These are phyloP conservation scores for Chironomus tentans DNA, from an alignment of 2,888 invertebrate genomes.

Conservation along the genomic window DNA sequence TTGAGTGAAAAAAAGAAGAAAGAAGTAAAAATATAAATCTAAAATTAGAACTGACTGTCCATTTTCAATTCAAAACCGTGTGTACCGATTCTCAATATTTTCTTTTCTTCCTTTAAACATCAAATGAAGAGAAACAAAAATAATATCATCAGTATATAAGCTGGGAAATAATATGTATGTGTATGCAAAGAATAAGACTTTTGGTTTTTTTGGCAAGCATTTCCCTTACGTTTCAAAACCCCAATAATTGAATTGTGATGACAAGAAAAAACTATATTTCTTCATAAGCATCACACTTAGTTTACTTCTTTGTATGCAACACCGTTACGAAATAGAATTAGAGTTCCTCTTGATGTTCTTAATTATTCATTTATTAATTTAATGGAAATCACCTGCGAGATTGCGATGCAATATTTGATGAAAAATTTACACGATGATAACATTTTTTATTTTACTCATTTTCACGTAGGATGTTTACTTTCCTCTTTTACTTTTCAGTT, in stretches of 20 bases:
- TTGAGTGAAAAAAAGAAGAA: not conserved
- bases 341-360: no score
- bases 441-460: not conserved
- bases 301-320: no score
- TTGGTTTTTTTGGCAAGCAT: no score
- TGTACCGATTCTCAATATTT: constrained; percentile 23
- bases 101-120: not conserved
- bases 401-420: not conserved
- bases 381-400: constrained; percentile 17
- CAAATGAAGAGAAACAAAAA: not conserved
- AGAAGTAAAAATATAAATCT: constrained; percentile 21
- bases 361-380: not conserved
- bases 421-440: not conserved
- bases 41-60: constrained; percentile 12
- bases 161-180: not conserved
- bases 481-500: not conserved
- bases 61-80: constrained; percentile 15
- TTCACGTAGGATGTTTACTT: not conserved
- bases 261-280: not conserved
- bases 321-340: no score
- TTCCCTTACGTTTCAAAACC: no score
- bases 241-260: no score
- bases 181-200: not conserved
- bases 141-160: not conserved
- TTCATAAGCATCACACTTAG: no score